Conservation (phyloP, 2,113 vertebrate genomes). For the Oxyura jamaicensis region DNA sequence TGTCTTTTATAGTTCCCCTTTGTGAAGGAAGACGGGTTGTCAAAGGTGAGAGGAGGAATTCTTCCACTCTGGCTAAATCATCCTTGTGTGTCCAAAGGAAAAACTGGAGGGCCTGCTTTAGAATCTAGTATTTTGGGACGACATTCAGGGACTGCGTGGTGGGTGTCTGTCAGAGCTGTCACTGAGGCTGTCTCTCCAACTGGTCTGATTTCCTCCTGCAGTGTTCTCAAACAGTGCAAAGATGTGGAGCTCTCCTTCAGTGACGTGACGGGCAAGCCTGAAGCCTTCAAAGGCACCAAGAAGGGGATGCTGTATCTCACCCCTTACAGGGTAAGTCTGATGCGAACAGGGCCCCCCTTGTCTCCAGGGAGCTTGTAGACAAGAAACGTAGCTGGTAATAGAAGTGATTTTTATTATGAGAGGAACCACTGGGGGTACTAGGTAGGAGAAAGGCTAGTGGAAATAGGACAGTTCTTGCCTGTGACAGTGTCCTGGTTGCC, state of each 20-base stretch:
- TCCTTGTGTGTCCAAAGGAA: background rate
- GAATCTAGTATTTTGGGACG: background rate
- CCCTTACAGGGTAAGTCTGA: conserved; percentile 88
- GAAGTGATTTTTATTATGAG: background rate
- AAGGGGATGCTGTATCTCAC: conserved; percentile 91
- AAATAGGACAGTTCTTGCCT: background rate
- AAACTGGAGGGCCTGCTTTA: background rate
- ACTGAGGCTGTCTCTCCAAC: background rate
- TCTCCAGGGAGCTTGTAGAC: background rate
- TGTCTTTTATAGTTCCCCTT: background rate
- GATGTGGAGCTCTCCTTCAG: conserved; percentile 94
- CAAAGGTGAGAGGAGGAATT: background rate
- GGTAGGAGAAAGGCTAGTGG: background rate
- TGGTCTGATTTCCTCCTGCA: conserved; percentile 51
- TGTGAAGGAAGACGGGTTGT: background rate
- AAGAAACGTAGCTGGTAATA: background rate
- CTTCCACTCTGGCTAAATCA: background rate
- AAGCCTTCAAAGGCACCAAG: conserved; percentile 87
- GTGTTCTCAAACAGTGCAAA: conserved; percentile 86
- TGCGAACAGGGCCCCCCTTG: background rate
- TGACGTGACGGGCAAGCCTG: conserved; percentile 79
- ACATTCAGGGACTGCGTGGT: background rate
- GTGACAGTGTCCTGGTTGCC: background rate
- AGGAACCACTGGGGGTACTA: background rate
- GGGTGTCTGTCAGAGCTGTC: background rate